Conservation (phyloP, 2,888 invertebrate species). For the Baronia brevicornis region DNA sequence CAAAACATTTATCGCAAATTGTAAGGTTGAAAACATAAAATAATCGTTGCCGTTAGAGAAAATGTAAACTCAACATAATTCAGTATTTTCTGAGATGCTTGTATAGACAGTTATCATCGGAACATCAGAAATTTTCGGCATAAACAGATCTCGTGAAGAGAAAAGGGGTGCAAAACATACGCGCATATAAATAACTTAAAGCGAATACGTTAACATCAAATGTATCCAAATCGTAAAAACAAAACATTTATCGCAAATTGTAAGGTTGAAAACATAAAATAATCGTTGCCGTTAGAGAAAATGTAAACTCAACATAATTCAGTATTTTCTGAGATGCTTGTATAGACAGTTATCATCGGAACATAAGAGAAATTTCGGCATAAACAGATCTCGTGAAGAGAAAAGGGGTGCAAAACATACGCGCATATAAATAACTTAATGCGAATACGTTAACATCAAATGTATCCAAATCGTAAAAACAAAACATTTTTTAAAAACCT, state of each 20-base stretch:
- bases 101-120: no score
- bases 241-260: constrained; percentile 1
- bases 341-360: not conserved
- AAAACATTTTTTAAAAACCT: constrained; percentile 23
- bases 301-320: constrained; percentile 1
- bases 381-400: constrained; percentile 7
- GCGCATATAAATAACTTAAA: no score
- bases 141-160: no score
- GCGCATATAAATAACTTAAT: constrained; percentile 13
- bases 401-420: not conserved
- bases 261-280: constrained; percentile 4
- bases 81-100: no score
- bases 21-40: no score
- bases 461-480: constrained; percentile 24
- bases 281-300: constrained; percentile 1
- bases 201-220: no score
- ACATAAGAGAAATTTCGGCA: constrained; percentile 7
- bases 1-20: no score
- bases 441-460: constrained; percentile 19
- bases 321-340: constrained; percentile 2
- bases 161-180: no score
- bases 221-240: no score
- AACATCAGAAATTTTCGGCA: no score
- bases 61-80: no score
- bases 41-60: no score